These are phyloP conservation scores for Maccullochella peelii DNA, from an alignment of 2,113 vertebrate genomes.

Conservation along the genomic window DNA sequence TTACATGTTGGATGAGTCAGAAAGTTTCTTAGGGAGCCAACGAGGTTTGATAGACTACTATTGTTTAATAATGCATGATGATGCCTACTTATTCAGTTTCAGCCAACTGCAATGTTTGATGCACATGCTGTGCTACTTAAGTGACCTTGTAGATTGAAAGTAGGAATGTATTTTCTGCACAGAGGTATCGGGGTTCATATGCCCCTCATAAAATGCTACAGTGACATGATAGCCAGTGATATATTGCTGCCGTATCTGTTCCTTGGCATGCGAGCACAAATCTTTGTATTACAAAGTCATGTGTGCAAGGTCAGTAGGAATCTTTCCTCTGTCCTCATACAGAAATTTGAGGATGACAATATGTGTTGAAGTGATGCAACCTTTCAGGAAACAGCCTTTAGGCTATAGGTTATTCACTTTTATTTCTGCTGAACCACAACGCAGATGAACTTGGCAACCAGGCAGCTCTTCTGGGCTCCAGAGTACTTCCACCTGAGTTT, in stretches of 20 bases:
- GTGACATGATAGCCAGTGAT: constrained; percentile 43
- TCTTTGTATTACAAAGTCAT: constrained; percentile 47
- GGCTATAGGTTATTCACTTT: neutral
- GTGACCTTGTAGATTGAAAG: constrained; percentile 62
- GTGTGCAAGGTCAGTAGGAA: constrained; percentile 35
- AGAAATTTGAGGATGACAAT: neutral
- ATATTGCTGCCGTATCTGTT: constrained; percentile 22
- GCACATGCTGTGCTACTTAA: neutral
- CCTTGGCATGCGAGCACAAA: neutral
- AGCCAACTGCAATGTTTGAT: constrained; percentile 25
- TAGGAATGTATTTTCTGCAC: constrained; percentile 17
- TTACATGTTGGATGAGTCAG: constrained; percentile 37
- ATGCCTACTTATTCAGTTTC: constrained; percentile 42
- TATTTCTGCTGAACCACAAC: constrained; percentile 10
- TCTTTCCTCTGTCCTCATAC: neutral
- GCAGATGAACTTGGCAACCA: neutral
- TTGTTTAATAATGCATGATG: constrained; percentile 69
- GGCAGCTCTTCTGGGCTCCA: neutral
- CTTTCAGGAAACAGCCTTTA: constrained; percentile 9
- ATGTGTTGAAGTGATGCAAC: constrained; percentile 22
- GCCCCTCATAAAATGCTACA: constrained; percentile 28
- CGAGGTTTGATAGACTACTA: constrained; percentile 41
- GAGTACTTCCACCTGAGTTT: neutral
- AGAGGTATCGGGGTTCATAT: constrained; percentile 15
- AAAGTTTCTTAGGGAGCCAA: constrained; percentile 33